phyloP scores from a whole-genome alignment of 2,797 vertebrate genomes.

The Varecia variegata region DNA sequence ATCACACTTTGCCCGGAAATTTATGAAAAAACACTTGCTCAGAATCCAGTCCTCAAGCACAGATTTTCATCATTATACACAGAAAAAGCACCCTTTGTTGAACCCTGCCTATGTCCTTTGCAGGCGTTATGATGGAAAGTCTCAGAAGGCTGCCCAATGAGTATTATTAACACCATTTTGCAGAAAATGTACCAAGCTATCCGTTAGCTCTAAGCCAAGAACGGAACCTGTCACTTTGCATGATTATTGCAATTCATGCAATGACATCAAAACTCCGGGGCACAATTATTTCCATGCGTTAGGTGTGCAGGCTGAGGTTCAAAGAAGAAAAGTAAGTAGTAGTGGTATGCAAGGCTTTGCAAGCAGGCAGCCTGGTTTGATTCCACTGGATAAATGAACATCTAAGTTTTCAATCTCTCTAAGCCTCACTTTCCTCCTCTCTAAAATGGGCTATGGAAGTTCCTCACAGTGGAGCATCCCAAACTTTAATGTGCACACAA shows the following conservation, averaged over 20 bases:
- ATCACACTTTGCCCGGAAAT: neutral
- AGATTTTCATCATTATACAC: neutral
- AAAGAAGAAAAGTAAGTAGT: neutral
- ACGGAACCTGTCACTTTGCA: neutral
- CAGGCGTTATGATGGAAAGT: neutral
- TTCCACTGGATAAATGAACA: neutral
- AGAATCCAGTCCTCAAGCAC: neutral
- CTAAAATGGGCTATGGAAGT: neutral
- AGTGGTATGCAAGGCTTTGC: neutral
- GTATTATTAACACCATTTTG: neutral
- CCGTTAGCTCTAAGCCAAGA: neutral
- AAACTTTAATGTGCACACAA: neutral
- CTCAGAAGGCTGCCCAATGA: neutral
- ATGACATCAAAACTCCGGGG: neutral
- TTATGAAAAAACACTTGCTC: neutral
- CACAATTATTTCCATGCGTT: neutral
- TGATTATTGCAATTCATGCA: neutral
- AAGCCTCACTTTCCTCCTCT: neutral
- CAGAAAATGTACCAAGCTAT: neutral
- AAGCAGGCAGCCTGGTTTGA: neutral
- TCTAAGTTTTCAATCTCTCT: neutral
- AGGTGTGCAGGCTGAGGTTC: neutral
- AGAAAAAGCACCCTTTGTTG: neutral
- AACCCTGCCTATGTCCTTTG: neutral
- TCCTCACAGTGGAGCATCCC: neutral